These are phyloP conservation scores for Hedya salicella DNA, from an alignment of 2,888 invertebrate species.

Conservation along the genomic window DNA sequence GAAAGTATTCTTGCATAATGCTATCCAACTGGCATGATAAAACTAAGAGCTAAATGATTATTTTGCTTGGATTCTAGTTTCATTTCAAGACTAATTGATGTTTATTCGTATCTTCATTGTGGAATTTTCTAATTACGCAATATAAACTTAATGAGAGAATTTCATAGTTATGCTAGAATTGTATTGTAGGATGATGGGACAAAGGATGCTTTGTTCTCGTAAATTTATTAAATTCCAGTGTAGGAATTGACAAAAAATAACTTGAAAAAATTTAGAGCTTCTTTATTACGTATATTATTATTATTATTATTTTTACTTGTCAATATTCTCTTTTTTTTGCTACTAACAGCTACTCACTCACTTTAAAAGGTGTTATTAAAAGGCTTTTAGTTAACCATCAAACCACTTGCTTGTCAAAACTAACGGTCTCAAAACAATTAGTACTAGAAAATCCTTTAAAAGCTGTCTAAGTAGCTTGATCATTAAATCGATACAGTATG, in stretches of 20 bases:
- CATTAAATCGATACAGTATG: slow-evolving; percentile 34
- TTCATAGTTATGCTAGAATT: too few species aligned
- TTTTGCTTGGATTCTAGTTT: slow-evolving; percentile 14
- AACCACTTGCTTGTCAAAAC: slow-evolving; percentile 26
- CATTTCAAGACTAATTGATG: slow-evolving; percentile 13
- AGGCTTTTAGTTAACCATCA: slow-evolving; percentile 10
- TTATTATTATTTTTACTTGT: too few species aligned
- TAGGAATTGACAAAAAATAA: too few species aligned
- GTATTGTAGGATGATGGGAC: too few species aligned
- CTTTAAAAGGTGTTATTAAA: background rate
- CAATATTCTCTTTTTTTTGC: too few species aligned
- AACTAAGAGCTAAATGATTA: slow-evolving; percentile 1
- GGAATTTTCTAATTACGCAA: too few species aligned
- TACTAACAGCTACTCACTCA: background rate
- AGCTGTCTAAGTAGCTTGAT: slow-evolving; percentile 30
- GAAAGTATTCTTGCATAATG: slow-evolving; percentile 3
- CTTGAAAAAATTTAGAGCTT: too few species aligned
- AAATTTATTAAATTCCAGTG: too few species aligned
- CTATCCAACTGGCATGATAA: slow-evolving; percentile 13
- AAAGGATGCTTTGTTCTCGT: too few species aligned
- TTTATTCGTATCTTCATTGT: slow-evolving; percentile 2
- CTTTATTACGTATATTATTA: too few species aligned
- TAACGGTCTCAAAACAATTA: slow-evolving; percentile 37
- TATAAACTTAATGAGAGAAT: too few species aligned
- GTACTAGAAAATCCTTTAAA: slow-evolving; percentile 31